A percentile compares a stretch with the other conserved stretches of the same genome.
phyloP scores from a whole-genome alignment of 2,797 vertebrate genomes.

The Pseudopleuronectes americanus region DNA sequence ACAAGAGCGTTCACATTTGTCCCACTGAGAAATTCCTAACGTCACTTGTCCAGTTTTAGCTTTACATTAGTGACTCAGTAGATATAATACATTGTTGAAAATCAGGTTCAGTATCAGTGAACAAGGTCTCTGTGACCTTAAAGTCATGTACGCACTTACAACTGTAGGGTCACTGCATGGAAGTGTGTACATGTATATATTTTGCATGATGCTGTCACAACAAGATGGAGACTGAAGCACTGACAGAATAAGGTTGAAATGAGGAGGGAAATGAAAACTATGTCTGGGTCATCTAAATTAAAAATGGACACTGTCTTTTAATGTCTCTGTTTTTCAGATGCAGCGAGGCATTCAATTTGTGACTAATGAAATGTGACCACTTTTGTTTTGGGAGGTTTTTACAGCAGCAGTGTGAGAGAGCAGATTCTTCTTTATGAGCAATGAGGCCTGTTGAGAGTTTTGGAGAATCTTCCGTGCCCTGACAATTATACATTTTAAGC shows the following conservation, averaged over 20 bases:
- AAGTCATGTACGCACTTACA: neutral
- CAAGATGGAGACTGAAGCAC: neutral
- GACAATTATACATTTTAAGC: neutral
- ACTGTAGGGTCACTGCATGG: neutral
- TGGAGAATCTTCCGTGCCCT: neutral
- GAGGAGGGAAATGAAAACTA: conserved; percentile 18
- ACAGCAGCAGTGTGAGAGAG: conserved; percentile 16
- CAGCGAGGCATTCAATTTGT: conserved; percentile 59
- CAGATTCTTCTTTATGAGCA: conserved; percentile 16
- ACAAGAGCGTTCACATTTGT: no score
- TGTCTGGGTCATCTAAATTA: conserved; percentile 6
- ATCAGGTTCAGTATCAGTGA: neutral
- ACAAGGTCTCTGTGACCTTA: neutral
- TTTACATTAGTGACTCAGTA: neutral
- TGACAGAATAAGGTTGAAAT: conserved; percentile 8
- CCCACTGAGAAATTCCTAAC: neutral
- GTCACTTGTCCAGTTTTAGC: no score
- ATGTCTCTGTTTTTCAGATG: conserved; percentile 53
- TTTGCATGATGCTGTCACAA: neutral
- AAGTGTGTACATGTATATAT: neutral
- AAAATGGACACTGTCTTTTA: conserved; percentile 30
- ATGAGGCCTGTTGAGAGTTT: neutral
- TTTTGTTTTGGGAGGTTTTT: conserved; percentile 70
- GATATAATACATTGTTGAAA: neutral
- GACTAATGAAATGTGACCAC: conserved; percentile 71